These are phyloP conservation scores for Lerista edwardsae DNA, from an alignment of 2,797 vertebrate species.

Conservation along the genomic window DNA sequence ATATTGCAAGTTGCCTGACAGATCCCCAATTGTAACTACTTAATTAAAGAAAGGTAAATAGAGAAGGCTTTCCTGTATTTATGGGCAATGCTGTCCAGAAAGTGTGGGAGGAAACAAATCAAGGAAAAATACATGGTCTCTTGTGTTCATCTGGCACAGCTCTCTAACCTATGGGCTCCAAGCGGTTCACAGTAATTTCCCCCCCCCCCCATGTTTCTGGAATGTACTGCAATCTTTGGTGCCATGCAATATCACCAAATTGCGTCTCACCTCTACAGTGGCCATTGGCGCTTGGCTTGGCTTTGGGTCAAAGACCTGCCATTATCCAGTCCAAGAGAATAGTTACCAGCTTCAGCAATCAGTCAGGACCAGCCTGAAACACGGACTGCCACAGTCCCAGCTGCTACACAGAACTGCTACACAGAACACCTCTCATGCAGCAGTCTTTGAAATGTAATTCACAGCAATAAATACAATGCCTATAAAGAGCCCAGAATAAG, in stretches of 20 bases:
- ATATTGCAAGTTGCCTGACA: too few relatives aligned
- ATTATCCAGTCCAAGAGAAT: background rate
- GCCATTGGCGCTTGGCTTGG: background rate
- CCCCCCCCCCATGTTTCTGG: too few relatives aligned
- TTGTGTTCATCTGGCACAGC: background rate
- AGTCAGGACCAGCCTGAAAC: background rate
- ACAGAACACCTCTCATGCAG: background rate
- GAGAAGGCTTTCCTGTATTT: background rate
- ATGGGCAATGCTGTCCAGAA: background rate
- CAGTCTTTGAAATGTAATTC: background rate
- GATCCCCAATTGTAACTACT: too few relatives aligned
- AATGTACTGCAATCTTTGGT: background rate
- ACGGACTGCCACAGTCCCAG: background rate
- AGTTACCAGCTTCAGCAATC: slow-evolving; percentile 1
- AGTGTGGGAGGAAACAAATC: background rate
- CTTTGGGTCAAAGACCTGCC: background rate
- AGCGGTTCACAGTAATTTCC: too few relatives aligned
- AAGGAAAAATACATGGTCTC: background rate
- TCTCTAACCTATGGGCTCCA: too few relatives aligned
- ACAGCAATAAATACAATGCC: background rate
- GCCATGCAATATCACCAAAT: background rate
- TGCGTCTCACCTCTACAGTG: background rate
- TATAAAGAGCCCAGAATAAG: background rate
- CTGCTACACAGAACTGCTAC: background rate
- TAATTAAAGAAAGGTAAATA: background rate